Evolutionary conservation across 2,888 invertebrate genomes (phyloP).

Genomic region (Parnassius smintheus): DNA sequence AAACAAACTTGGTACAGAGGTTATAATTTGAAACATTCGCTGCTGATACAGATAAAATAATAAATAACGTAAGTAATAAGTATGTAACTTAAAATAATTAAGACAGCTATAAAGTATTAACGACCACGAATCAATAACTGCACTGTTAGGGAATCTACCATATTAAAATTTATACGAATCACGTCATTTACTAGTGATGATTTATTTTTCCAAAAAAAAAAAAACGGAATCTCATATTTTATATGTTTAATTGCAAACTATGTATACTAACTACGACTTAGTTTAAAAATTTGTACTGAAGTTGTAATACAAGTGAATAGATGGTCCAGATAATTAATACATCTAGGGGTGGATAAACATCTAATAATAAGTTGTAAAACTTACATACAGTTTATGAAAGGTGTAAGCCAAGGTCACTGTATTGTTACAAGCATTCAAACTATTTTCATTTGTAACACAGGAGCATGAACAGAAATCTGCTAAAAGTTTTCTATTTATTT

Average conservation of each 20-base stretch:
- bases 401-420: too few species aligned
- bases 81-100: slow-evolving; percentile 19
- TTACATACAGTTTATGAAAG: too few species aligned
- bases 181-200: not conserved
- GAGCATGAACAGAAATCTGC: too few species aligned
- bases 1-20: slow-evolving; percentile 5
- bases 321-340: not conserved
- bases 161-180: not conserved
- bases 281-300: slow-evolving; percentile 24
- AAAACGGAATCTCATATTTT: not conserved
- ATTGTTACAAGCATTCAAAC: too few species aligned
- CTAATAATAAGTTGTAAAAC: too few species aligned
- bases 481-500: too few species aligned
- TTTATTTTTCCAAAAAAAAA: not conserved
- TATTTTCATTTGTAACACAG: too few species aligned
- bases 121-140: slow-evolving; percentile 5
- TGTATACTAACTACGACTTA: slow-evolving; percentile 10
- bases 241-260: not conserved
- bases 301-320: slow-evolving; percentile 7
- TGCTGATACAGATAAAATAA: slow-evolving; percentile 1
- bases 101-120: slow-evolving; percentile 10
- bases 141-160: slow-evolving; percentile 2
- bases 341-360: too few species aligned
- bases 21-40: slow-evolving; percentile 7
- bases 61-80: slow-evolving; percentile 18